These are phyloP conservation scores for Sceliomorpha sp. DNA, from an alignment of 2,888 invertebrate species.

Conservation along the genomic window DNA sequence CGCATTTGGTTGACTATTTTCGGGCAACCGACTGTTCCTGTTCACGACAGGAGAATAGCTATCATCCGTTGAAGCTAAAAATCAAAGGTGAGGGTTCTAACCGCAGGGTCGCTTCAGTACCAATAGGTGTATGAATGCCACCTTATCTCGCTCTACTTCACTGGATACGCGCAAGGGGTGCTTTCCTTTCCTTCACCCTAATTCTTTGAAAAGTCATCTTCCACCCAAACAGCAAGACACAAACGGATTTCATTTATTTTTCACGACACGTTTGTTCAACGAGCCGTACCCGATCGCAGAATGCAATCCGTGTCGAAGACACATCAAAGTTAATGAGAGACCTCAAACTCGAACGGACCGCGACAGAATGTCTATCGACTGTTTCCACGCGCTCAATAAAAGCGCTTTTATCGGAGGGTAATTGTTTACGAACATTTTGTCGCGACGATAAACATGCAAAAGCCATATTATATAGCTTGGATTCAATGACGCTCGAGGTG, in stretches of 20 bases:
- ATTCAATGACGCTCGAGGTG: slow-evolving; percentile 25
- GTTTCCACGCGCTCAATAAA: slow-evolving; percentile 28
- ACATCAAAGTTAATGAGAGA: slow-evolving; percentile 45
- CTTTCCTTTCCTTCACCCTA: slow-evolving; percentile 45
- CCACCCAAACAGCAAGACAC: slow-evolving; percentile 49
- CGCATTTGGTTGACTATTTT: neutral
- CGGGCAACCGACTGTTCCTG: slow-evolving; percentile 12
- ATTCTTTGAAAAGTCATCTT: slow-evolving; percentile 53
- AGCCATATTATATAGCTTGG: slow-evolving; percentile 11
- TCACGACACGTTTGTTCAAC: slow-evolving; percentile 61
- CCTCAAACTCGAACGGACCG: slow-evolving; percentile 24
- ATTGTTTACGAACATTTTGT: slow-evolving; percentile 22
- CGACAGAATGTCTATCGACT: slow-evolving; percentile 29
- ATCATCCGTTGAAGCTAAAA: slow-evolving; percentile 15
- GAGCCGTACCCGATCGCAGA: slow-evolving; percentile 27
- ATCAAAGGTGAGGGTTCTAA: slow-evolving; percentile 24
- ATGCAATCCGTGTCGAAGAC: slow-evolving; percentile 34
- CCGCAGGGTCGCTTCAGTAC: neutral
- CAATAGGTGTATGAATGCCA: slow-evolving; percentile 23
- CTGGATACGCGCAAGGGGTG: slow-evolving; percentile 16
- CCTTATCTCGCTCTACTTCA: slow-evolving; percentile 45
- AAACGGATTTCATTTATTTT: slow-evolving; percentile 68
- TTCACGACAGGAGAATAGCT: slow-evolving; percentile 18
- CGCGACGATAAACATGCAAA: slow-evolving; percentile 28
- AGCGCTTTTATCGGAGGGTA: slow-evolving; percentile 26